Percentiles rank a stretch among this genome's conserved stretches.
phyloP scores from a whole-genome alignment of 2,113 vertebrate species.

The Chionodraco myersi region DNA sequence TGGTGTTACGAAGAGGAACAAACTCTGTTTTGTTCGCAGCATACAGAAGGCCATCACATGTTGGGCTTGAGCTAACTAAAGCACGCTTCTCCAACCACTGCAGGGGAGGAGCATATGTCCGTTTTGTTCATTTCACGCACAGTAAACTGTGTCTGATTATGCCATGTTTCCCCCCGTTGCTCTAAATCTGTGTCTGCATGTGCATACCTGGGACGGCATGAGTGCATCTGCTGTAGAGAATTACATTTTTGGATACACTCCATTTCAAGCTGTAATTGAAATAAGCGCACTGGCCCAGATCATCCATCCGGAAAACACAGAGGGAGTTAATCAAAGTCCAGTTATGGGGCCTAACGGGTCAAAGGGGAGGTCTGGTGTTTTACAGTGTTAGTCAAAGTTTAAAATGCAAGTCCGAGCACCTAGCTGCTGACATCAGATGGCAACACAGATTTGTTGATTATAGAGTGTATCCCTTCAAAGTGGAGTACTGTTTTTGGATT shows the following conservation, averaged over 20 bases:
- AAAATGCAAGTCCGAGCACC: background rate
- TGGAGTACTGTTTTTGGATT: background rate
- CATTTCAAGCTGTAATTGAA: conserved; percentile 72
- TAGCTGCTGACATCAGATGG: background rate
- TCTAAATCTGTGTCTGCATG: conserved; percentile 46
- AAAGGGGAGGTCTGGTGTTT: conserved; percentile 26
- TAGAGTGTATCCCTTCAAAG: background rate
- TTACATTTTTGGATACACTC: conserved; percentile 59
- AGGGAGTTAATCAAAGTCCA: conserved; percentile 62
- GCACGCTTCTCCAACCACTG: conserved; percentile 13
- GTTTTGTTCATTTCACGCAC: conserved; percentile 62
- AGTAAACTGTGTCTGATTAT: conserved; percentile 59
- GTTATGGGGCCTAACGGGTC: conserved; percentile 38
- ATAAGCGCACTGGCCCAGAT: conserved; percentile 56
- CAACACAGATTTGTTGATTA: background rate
- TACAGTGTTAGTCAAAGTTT: conserved; percentile 19
- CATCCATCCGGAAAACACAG: conserved; percentile 55
- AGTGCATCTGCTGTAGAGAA: conserved; percentile 42
- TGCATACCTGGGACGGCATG: conserved; percentile 12
- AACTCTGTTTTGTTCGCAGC: background rate
- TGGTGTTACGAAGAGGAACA: background rate
- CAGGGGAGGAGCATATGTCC: conserved; percentile 45
- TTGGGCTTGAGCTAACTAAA: conserved; percentile 28
- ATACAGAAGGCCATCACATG: conserved; percentile 16
- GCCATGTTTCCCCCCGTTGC: conserved; percentile 45